phyloP scores from a whole-genome alignment of 2,888 invertebrate species.

The Drosophila pegasa region DNA sequence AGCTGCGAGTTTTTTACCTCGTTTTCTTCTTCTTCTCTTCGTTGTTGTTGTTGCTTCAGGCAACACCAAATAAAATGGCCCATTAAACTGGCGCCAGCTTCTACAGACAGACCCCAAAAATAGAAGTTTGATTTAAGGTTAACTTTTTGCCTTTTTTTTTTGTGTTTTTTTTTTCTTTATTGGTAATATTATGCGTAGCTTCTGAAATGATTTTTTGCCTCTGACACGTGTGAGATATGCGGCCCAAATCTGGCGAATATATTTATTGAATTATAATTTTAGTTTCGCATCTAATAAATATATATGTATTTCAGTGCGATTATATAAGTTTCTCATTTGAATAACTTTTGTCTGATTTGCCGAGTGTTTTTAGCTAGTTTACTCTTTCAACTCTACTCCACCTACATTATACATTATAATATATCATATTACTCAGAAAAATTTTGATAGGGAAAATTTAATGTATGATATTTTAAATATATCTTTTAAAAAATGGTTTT shows the following conservation, averaged over 20 bases:
- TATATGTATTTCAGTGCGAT: background rate
- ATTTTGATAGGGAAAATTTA: too few species aligned
- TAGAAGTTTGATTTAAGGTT: constrained; percentile 24
- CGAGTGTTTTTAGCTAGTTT: background rate
- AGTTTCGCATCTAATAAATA: constrained; percentile 8
- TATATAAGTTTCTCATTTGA: background rate
- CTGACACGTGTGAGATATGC: constrained; percentile 14
- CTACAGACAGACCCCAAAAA: constrained; percentile 27
- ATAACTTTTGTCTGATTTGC: background rate
- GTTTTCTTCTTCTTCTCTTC: background rate
- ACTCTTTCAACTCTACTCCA: background rate
- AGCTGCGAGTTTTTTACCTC: constrained; percentile 20
- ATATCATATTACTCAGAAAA: background rate
- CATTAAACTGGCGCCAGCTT: constrained; percentile 44
- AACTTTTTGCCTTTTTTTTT: background rate
- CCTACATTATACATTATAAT: background rate
- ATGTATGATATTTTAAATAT: too few species aligned
- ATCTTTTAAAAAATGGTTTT: too few species aligned
- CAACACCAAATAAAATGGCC: constrained; percentile 31
- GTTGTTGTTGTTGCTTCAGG: constrained; percentile 2
- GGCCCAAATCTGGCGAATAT: background rate
- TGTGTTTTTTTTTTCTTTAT: background rate
- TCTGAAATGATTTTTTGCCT: background rate
- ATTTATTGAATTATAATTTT: background rate
- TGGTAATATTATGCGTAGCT: background rate